Evolutionary conservation across 2,888 invertebrate species (phyloP).

Genomic region (Macropis europaea): DNA sequence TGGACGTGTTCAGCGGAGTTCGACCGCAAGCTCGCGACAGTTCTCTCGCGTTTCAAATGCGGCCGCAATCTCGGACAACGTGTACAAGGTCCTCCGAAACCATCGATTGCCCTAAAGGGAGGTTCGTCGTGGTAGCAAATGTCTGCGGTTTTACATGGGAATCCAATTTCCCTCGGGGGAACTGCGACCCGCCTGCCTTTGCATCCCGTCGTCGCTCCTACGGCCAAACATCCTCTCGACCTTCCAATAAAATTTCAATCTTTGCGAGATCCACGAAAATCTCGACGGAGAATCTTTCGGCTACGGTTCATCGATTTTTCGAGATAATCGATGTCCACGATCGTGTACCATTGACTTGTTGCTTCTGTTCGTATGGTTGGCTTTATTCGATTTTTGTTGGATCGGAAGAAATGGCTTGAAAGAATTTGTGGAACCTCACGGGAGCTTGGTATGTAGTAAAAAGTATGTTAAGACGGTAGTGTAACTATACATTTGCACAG

Average conservation of each 20-base stretch:
- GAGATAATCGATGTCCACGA: too few relatives aligned
- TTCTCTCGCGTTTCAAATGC: slow-evolving; percentile 17
- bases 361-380: too few relatives aligned
- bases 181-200: not conserved
- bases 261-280: not conserved
- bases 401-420: too few relatives aligned
- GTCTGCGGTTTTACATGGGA: slow-evolving; percentile 13
- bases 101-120: slow-evolving; percentile 24
- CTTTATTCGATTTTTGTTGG: too few relatives aligned
- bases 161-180: slow-evolving; percentile 20
- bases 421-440: too few relatives aligned
- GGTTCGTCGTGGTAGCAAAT: not conserved
- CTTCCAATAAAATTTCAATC: not conserved
- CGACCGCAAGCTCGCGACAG: slow-evolving; percentile 9
- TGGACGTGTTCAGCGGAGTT: slow-evolving; percentile 31
- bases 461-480: too few relatives aligned
- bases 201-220: not conserved
- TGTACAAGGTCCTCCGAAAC: not conserved
- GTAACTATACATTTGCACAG: too few relatives aligned
- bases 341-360: too few relatives aligned
- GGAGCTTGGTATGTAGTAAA: too few relatives aligned
- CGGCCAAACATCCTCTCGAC: not conserved
- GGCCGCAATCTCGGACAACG: slow-evolving; percentile 28
- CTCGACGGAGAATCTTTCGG: too few relatives aligned
- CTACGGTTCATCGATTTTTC: too few relatives aligned